Evolutionary conservation across 2,888 invertebrate genomes (phyloP), one percentile per base, ranked within the genome.

Genomic region (Pocota personata): DNA sequence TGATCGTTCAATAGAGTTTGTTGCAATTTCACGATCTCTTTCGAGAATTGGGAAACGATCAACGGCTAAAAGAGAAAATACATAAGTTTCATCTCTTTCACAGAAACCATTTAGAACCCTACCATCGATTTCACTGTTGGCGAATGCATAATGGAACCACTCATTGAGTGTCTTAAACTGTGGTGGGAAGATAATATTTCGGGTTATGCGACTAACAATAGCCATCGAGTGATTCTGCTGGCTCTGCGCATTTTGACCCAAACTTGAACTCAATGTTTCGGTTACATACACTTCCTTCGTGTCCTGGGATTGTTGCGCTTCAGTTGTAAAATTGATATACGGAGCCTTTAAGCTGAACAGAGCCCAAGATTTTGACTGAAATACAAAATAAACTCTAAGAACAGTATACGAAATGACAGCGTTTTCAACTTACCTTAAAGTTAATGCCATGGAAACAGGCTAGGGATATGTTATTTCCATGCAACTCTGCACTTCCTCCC

Each of bases 391-490:
- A 40, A 27, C n/a, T 8, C 8, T 57, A 19, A 14, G 46, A n/a
- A 37, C 8, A 43, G n/a, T 6, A 1, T 1, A 10, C 2, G 12
- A 30, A 19, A 12, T 27, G 6, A 7, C 0, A 19, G 7, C 0
- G 6, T 3, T 24, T 1, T 3, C 3, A 19, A 21, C 19, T 84
- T 77, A 89, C 89, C 83, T 98, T 97, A 92, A 99, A 98, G 93
- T 98, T 98, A 91, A 98, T 97, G 37, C 99, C 99, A 92, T 99
- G 98, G 94, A 99, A 99, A 92, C 99, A 99, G 3, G 98, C 98
- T 87, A 99, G 93, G 5, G 98, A 98, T 77, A 99, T 97, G 92
- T 98, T 97, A 84, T 96, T 96, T 43, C 97, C 97, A 92, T 97
- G 95, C 88, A 98, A 93, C 93, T 98, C 96, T 95, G 98, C 95